phyloP scores from a whole-genome alignment of 2,888 invertebrate genomes.

The Thera obeliscata region DNA sequence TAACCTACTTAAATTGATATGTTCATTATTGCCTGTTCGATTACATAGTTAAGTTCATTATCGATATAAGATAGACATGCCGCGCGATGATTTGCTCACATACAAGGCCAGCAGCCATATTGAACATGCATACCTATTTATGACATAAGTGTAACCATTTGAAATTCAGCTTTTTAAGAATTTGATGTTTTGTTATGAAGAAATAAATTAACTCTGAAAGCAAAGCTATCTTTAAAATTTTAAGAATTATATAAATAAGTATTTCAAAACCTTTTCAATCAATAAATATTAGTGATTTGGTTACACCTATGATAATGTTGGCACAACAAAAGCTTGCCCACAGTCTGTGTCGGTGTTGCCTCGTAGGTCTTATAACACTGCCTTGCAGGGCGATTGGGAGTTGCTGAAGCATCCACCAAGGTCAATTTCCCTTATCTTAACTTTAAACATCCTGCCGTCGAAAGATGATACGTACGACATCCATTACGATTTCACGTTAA shows the following conservation, averaged over 20 bases:
- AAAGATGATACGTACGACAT: conserved; percentile 81
- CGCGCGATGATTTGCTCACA: conserved; percentile 61
- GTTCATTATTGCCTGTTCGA: conserved; percentile 73
- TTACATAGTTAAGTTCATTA: conserved; percentile 42
- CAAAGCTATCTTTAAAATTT: not conserved
- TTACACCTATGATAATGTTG: conserved; percentile 41
- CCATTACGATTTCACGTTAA: conserved; percentile 70
- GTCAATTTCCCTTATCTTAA: conserved; percentile 82
- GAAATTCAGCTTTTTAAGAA: not conserved
- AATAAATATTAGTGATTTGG: conserved; percentile 26
- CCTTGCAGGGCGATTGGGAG: conserved; percentile 74
- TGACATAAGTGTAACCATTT: conserved; percentile 41
- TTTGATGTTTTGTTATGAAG: not conserved
- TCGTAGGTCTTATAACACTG: conserved; percentile 72
- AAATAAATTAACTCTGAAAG: not conserved
- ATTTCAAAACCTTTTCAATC: not conserved
- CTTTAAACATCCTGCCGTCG: conserved; percentile 76
- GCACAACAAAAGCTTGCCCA: conserved; percentile 46
- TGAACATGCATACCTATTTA: conserved; percentile 51
- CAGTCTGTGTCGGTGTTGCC: conserved; percentile 45
- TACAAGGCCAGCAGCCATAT: conserved; percentile 59
- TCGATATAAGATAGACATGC: conserved; percentile 65
- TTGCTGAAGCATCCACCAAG: conserved; percentile 74
- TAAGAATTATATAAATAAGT: not conserved
- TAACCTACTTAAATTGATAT: conserved; percentile 70